Evolutionary conservation across 2,113 vertebrate species (phyloP).

Genomic region (Sinocyclocheilus anophthalmus): DNA sequence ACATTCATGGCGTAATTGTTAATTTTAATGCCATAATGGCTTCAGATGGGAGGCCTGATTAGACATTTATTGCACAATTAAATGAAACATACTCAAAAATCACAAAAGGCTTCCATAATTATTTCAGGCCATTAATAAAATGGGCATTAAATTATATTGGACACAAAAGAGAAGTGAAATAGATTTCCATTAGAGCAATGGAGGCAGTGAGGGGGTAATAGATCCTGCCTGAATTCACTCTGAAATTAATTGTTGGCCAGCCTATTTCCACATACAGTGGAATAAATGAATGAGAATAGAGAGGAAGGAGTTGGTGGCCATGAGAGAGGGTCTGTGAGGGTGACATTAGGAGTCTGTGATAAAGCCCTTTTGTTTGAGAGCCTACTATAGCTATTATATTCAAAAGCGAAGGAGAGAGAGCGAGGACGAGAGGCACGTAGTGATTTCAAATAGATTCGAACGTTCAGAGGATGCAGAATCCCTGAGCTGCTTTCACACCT

Average conservation of each 20-base stretch:
- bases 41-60: slow-evolving; percentile 99
- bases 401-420: slow-evolving; percentile 3
- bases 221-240: slow-evolving; percentile 99
- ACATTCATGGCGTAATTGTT: slow-evolving; percentile 99
- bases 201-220: slow-evolving; percentile 99
- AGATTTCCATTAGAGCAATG: slow-evolving; percentile 99
- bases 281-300: slow-evolving; percentile 95
- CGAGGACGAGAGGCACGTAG: slow-evolving; percentile 30
- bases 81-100: slow-evolving; percentile 99
- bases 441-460: slow-evolving; percentile 58
- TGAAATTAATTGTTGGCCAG: slow-evolving; percentile 99
- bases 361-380: slow-evolving; percentile 96
- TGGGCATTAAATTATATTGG: slow-evolving; percentile 99
- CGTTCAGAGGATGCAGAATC: slow-evolving; percentile 22
- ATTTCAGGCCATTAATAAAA: slow-evolving; percentile 99
- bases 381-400: slow-evolving; percentile 77
- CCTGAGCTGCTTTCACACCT: not conserved
- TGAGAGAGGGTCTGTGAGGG: slow-evolving; percentile 70
- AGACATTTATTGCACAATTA: slow-evolving; percentile 99
- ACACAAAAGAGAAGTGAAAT: slow-evolving; percentile 99
- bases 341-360: slow-evolving; percentile 93
- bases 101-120: slow-evolving; percentile 99
- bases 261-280: slow-evolving; percentile 98
- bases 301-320: slow-evolving; percentile 81
- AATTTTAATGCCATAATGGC: slow-evolving; percentile 99